Evolutionary conservation across 2,113 vertebrate genomes (phyloP), one percentile per base, ranked within the genome.

Genomic region (Nannobrachium achirus): DNA sequence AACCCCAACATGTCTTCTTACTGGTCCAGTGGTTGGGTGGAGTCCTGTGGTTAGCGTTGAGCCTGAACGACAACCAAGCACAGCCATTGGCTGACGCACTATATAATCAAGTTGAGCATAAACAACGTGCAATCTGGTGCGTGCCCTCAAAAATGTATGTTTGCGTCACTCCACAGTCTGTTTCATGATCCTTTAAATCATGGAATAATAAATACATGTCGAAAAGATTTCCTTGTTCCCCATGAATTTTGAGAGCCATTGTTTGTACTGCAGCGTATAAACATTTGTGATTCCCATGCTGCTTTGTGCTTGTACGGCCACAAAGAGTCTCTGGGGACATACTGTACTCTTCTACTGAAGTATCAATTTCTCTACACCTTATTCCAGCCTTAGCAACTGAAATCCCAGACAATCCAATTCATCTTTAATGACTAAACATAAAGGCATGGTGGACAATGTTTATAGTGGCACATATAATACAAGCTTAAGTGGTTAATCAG

Each of bases 11-110:
- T 78, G 25, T 44, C 70, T 4, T 7, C 78, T 84, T 85, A 85
- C 77, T 18, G 82, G 85, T 84, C 82, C 88, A 89, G 78, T 86
- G 69, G 82, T 80, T 81, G 80, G 89, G 89, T 80, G 87, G 85
- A 88, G 88, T 77, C 86, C 67, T 87, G 88, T 79, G 87, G 87
- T 89, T 79, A 62, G 73, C 10, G 1, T 69, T 84, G 46, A 57
- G 77, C 73, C 73, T 55, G 63, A 75, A 67, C 77, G 69, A 73
- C 83, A 77, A 50, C 64, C 75, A 62, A 56, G 83, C 67, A 60
- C 81, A 73, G 76, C 81, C 71, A 78, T 50, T 80, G 78, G 82
- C 76, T 73, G 52, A 1, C 70, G 19, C 67, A 61, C 77, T 69
- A 60, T 78, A 59, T 84, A 85, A 83, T 85, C 69, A 64, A 59